A percentile compares a stretch with the other conserved stretches of the same genome.
These are phyloP conservation scores for Encarsia formosa DNA, from an alignment of 2,888 invertebrate genomes.

Conservation along the genomic window DNA sequence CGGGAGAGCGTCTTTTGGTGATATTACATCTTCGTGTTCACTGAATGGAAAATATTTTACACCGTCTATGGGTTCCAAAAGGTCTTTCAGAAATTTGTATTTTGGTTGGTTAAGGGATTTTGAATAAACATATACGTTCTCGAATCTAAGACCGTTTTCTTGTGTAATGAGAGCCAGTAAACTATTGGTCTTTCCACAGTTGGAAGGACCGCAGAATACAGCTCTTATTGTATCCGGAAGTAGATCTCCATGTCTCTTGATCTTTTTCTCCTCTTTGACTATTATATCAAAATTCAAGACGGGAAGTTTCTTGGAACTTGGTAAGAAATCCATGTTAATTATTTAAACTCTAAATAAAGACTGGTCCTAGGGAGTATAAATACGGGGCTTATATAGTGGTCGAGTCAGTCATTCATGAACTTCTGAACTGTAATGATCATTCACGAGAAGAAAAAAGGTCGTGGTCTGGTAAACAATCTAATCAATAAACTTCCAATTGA, in stretches of 20 bases:
- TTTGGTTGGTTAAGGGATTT: constrained; percentile 10
- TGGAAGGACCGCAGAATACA: constrained; percentile 5
- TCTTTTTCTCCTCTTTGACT: not conserved
- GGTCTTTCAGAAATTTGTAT: not conserved
- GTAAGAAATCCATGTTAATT: not conserved
- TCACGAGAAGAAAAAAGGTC: not conserved
- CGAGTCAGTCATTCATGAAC: not conserved
- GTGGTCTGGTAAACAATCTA: constrained; percentile 1
- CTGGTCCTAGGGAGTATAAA: not conserved
- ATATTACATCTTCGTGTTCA: constrained; percentile 14
- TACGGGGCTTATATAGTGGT: not conserved
- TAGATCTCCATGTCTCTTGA: constrained; percentile 5
- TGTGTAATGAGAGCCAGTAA: constrained; percentile 3
- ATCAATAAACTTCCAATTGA: constrained; percentile 29
- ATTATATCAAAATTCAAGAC: constrained; percentile 4
- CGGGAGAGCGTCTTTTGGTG: not conserved
- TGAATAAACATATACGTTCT: constrained; percentile 4
- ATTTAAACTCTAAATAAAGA: not conserved
- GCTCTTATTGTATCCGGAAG: constrained; percentile 5
- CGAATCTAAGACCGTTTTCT: constrained; percentile 5
- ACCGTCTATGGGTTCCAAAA: not conserved
- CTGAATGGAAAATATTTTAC: constrained; percentile 9
- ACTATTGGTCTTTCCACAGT: constrained; percentile 6
- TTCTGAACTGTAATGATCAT: not conserved
- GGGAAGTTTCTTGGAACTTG: not conserved